A percentile compares a stretch with the other conserved stretches of the same genome.
phyloP scores from a whole-genome alignment of 2,888 invertebrate genomes.

The Dolichomitus sp. region DNA sequence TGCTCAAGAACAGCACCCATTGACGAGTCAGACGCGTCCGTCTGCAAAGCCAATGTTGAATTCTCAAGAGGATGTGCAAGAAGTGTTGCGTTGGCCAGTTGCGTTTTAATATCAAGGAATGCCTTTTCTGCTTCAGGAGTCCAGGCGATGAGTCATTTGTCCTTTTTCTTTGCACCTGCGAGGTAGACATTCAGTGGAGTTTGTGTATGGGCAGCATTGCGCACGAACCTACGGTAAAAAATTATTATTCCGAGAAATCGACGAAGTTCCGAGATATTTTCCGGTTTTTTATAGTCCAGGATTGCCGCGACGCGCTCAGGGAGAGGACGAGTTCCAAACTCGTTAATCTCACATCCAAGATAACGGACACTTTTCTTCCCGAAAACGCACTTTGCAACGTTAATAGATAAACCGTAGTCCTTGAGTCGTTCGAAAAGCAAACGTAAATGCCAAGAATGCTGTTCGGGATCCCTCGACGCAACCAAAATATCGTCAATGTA shows the following conservation, averaged over 20 bases:
- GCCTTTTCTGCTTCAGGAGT: slow-evolving; percentile 42
- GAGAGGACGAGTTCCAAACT: slow-evolving; percentile 57
- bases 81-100: slow-evolving; percentile 49
- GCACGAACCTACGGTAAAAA: slow-evolving; percentile 51
- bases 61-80: slow-evolving; percentile 56
- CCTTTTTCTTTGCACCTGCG: slow-evolving; percentile 44
- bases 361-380: slow-evolving; percentile 33
- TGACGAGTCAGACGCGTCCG: slow-evolving; percentile 62
- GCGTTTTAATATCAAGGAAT: slow-evolving; percentile 51
- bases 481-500: slow-evolving; percentile 55
- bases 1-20: slow-evolving; percentile 62
- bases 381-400: slow-evolving; percentile 34
- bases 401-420: slow-evolving; percentile 35
- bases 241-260: slow-evolving; percentile 69
- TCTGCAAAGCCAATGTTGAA: slow-evolving; percentile 54
- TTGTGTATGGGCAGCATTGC: slow-evolving; percentile 55
- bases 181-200: slow-evolving; percentile 26
- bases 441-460: slow-evolving; percentile 42
- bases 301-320: slow-evolving; percentile 63
- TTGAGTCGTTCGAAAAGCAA: slow-evolving; percentile 26
- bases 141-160: slow-evolving; percentile 62
- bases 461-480: slow-evolving; percentile 18
- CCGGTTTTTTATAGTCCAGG: slow-evolving; percentile 35
- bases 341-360: slow-evolving; percentile 8
- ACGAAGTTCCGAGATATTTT: slow-evolving; percentile 49